Evolutionary conservation across 2,888 invertebrate species (phyloP).

Genomic region (Perdita meconis): DNA sequence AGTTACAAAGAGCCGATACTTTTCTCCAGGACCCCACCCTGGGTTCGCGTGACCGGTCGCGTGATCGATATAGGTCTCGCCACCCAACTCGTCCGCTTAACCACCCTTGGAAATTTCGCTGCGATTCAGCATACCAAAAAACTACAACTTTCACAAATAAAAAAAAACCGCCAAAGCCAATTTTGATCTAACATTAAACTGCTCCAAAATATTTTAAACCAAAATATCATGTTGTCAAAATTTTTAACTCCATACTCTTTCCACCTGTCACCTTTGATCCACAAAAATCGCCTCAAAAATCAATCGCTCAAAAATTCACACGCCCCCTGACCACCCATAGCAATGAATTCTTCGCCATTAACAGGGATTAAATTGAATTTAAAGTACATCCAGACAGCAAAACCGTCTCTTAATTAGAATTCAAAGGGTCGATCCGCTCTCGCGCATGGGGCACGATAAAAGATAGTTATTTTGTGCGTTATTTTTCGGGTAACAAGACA

Average conservation of each 20-base stretch:
- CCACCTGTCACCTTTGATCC: too few species aligned
- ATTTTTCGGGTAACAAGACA: slow-evolving; percentile 58
- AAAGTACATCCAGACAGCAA: not conserved
- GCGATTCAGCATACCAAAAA: slow-evolving; percentile 26
- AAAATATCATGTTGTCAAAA: too few species aligned
- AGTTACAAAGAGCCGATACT: slow-evolving; percentile 45
- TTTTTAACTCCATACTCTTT: too few species aligned
- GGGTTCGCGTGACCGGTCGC: slow-evolving; percentile 76
- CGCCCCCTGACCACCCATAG: too few species aligned
- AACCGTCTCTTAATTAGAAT: slow-evolving; percentile 35
- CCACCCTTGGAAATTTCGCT: slow-evolving; percentile 37
- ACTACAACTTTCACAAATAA: too few species aligned
- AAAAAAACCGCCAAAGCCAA: too few species aligned
- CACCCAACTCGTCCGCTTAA: slow-evolving; percentile 46
- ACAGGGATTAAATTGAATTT: slow-evolving; percentile 15
- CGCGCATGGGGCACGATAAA: slow-evolving; percentile 15
- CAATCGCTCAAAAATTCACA: too few species aligned
- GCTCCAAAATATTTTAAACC: too few species aligned
- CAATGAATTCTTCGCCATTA: not conserved
- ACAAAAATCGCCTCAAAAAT: too few species aligned
- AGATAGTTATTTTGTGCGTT: slow-evolving; percentile 48
- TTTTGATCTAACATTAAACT: too few species aligned
- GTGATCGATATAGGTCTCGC: slow-evolving; percentile 73
- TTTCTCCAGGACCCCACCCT: slow-evolving; percentile 70
- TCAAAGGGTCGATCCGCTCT: slow-evolving; percentile 15